Evolutionary conservation across 1,140 invertebrate genomes (phyloP), one percentile per base, ranked within the genome.

Genomic region (Drosophila tsacasi): DNA sequence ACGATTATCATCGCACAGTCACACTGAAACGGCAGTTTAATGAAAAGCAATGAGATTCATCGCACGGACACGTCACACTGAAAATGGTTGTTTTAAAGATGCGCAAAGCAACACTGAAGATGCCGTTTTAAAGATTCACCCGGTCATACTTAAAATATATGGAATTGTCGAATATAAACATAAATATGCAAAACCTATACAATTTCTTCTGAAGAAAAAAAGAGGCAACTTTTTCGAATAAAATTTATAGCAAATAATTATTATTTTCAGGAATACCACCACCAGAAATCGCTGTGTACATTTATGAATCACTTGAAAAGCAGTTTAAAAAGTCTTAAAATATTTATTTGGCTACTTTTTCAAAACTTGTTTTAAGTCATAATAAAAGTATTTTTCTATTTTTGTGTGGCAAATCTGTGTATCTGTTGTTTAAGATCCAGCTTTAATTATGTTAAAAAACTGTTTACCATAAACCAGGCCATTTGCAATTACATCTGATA

Each of bases 21-120:
- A 98, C 94, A 98, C 97, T 81, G 97, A 98, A 94, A 98, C 97
- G 78, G 97, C 97, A 87, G 97, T 98, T 92, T 98, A 97, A 94
- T 49, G 54, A 37, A 66, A 46, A 57, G 21, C 54, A 72, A 57
- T 52, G 44, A 35, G 12, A 54, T 54, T 32, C n/a, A 35, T 35
- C 50, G 50, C 27, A 52, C 10, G 27, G 12, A 32, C 0, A 35
- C 6, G n/a, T 54, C 30, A 21, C 50, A 32, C n/a, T 54, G 27
- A 52, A 35, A 54, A 17, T 19, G 27, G 19, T 27, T 37, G 32
- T 37, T 39, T 25, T 17, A 23, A 39, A 55, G 35, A 25, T 15
- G 5, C 13, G 30, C 19, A 54, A 17, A 19, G 19, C 19, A 37
- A 23, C 54, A 23, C 32, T 23, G 15, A 57, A 57, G 35, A 8